Evolutionary conservation across 2,113 vertebrate genomes (phyloP), one percentile per base, ranked within the genome.

Genomic region (Vulpes vulpes): DNA sequence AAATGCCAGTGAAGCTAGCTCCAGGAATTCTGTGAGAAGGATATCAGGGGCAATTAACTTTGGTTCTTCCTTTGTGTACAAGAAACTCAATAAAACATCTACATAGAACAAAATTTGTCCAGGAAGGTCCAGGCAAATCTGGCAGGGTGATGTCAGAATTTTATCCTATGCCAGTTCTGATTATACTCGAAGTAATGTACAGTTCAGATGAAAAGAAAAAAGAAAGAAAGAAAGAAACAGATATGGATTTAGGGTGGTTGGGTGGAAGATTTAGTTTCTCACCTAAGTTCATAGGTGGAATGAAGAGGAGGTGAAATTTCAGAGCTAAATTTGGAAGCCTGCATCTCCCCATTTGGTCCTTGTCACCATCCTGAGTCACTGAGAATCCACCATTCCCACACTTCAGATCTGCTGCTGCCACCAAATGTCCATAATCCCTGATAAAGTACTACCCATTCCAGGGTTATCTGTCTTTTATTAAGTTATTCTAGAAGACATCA

Each of bases 11-110:
- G 17, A 96, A 83, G 14, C 25, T 15, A 14, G 27, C 32, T 73
- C 49, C 49, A 79, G 65, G 20, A 57, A 30, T 83, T 94, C 57
- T 27, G 53, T 12, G 76, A 96, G 83, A 86, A 97, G 51, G 65
- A 64, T 64, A 78, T 83, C 32, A 82, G 91, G 62, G 43, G 17
- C 32, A 95, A 94, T 80, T 83, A 92, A 96, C 84, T 87, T 94
- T 78, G 30, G 25, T 22, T 93, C 69, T 97, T 94, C n/a, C 19
- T 96, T 88, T 91, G 38, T 27, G 43, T 59, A 20, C 62, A 80
- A 30, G 55, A 91, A 92, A 94, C 19, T 67, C 57, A 87, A 27
- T 90, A 89, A 87, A 94, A 93, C 3, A 38, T 85, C 43, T 88
- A 35, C 35, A 32, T 23, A 16, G 32, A 92, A 30, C 17, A 92